A percentile compares a stretch with the other conserved stretches of the same genome.
Evolutionary conservation across 1,140 invertebrate genomes (phyloP).

Genomic region (Philotrypesis tridentata): DNA sequence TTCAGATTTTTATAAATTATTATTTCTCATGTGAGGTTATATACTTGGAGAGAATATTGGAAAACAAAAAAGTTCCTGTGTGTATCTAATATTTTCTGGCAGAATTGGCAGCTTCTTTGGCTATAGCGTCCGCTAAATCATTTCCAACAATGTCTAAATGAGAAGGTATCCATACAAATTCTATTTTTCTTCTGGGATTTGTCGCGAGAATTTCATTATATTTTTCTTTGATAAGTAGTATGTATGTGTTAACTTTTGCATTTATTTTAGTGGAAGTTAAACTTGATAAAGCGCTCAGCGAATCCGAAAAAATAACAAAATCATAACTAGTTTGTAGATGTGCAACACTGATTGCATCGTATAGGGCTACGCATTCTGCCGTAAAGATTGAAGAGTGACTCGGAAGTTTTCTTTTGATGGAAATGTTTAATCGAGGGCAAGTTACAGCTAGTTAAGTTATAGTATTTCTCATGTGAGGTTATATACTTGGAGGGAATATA

Average conservation of each 20-base stretch:
- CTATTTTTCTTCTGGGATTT: neutral
- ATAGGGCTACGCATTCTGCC: conserved; percentile 25
- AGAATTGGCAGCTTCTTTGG: conserved; percentile 14
- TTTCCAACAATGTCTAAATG: conserved; percentile 30
- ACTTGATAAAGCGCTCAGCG: neutral
- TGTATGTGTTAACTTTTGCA: conserved; percentile 3
- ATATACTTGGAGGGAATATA: no score
- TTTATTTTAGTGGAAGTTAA: neutral
- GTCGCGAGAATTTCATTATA: neutral
- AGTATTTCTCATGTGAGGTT: no score
- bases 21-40: no score
- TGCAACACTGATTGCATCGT: neutral
- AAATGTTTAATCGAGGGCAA: neutral
- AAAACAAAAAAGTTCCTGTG: no score
- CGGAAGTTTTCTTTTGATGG: neutral
- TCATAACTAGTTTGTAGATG: neutral
- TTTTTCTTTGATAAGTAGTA: neutral
- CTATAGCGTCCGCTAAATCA: conserved; percentile 18
- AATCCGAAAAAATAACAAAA: conserved; percentile 27
- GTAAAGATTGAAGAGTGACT: conserved; percentile 4
- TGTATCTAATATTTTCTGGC: no score
- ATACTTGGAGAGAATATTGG: no score
- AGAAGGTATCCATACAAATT: conserved; percentile 35
- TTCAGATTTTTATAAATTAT: no score
- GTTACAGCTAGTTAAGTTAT: no score